Conservation (phyloP, 2,888 invertebrate genomes). For the Miltochrista miniata region DNA sequence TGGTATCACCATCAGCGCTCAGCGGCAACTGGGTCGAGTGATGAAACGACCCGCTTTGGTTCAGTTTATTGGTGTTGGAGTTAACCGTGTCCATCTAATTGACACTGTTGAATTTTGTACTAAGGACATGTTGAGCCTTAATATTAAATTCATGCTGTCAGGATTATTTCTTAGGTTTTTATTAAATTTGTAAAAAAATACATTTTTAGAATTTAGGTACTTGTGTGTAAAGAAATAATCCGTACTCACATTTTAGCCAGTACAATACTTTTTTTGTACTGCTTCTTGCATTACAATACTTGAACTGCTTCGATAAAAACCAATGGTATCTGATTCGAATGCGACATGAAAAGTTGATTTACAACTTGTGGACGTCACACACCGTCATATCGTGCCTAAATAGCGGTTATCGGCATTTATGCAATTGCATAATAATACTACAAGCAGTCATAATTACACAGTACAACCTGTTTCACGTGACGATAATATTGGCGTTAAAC, state of each 20-base stretch:
- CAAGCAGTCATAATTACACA: conserved; percentile 20
- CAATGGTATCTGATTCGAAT: no score
- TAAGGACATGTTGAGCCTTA: background rate
- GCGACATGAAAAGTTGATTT: no score
- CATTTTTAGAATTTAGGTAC: no score
- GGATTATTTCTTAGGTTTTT: no score
- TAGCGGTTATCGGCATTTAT: conserved; percentile 26
- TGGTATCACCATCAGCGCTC: conserved; percentile 47
- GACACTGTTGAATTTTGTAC: background rate
- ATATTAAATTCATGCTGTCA: no score
- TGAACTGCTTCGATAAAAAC: no score
- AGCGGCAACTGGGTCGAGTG: conserved; percentile 52
- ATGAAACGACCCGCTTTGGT: conserved; percentile 45
- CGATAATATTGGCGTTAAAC: conserved; percentile 44
- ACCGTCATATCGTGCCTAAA: conserved; percentile 15
- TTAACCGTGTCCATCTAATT: background rate
- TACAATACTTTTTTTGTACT: no score
- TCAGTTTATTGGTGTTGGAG: conserved; percentile 4
- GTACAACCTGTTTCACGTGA: conserved; percentile 43
- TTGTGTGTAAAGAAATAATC: no score
- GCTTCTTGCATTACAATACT: no score
- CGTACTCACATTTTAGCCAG: no score
- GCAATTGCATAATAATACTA: conserved; percentile 25
- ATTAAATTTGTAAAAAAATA: no score
- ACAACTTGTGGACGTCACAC: no score